phyloP scores from a whole-genome alignment of 2,797 vertebrate species.

The Etheostoma perlongum region DNA sequence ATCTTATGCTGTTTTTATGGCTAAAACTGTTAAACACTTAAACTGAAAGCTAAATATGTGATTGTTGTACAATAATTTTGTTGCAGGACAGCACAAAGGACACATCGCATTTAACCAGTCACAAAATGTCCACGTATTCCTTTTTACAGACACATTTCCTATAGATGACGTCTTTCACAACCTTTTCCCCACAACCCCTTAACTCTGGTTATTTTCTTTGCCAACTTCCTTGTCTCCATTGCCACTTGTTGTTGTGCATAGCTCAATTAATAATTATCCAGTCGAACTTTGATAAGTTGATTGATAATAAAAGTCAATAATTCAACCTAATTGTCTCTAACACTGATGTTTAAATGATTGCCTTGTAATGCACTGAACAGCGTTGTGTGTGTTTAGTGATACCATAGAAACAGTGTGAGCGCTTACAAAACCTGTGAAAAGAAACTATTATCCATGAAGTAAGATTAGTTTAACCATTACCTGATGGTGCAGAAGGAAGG shows the following conservation, averaged over 20 bases:
- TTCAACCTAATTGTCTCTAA: neutral
- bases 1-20: too few relatives aligned
- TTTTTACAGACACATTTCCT: neutral
- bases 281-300: neutral
- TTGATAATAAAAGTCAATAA: neutral
- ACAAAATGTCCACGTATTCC: neutral
- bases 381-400: neutral
- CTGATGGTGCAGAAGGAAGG: constrained; percentile 59
- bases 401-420: neutral
- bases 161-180: neutral
- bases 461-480: constrained; percentile 45
- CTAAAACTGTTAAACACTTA: neutral
- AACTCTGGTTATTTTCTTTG: neutral
- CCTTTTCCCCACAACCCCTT: neutral
- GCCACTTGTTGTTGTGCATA: neutral
- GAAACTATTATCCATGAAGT: neutral
- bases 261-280: constrained; percentile 43
- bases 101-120: neutral
- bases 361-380: neutral
- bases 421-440: neutral
- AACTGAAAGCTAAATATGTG: neutral
- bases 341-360: neutral
- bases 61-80: neutral
- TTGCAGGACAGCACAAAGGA: neutral
- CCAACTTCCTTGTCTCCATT: constrained; percentile 40